Evolutionary conservation across 1,140 invertebrate species (phyloP), one percentile per base, ranked within the genome.

Genomic region (Caenorhabditis brenneri): DNA sequence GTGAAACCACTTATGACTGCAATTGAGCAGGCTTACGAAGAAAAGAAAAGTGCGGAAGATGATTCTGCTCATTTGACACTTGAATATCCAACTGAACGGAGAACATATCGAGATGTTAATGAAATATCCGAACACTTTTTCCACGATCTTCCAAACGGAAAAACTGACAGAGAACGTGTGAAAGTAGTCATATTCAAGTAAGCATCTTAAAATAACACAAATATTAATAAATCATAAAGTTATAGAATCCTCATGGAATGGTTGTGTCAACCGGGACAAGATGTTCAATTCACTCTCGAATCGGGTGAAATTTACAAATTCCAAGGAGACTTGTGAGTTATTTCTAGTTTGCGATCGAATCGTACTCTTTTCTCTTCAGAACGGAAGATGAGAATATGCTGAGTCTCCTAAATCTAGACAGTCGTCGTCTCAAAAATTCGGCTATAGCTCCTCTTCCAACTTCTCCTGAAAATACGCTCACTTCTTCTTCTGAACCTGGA

Each of bases 231-330:
- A 6, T 6, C 24, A 27, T 19, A 4, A 7, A 65, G 58, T 74
- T 74, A 22, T n/a, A 74, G 65, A 74, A 46, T 74, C 10, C n/a
- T 74, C 1, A 74, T 74, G 65, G 65, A 74, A 15, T 74, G 65
- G 65, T 24, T 74, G 33, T 74, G 65, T 24, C 65, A 31, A 46
- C 19, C 16, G 36, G 29, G n/a, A 46, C 36, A 74, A 42, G 12
- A 46, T 15, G 36, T 42, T 19, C 36, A 74, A 42, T 2, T 74
- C 22, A n/a, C 33, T 42, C 2, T 42, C 6, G 65, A 74, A 19
- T 24, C n/a, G 42, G 65, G 36, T 7, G 65, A 74, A 42, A 10
- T 74, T 27, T 74, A 42, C 22, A 74, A 74, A 24, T 74, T 42
- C 15, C 36, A 74, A 24, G 36, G 65, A 42, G 65, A 74, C 33